A percentile compares a stretch with the other conserved stretches of the same genome.
These are phyloP conservation scores for Monopis laevigella DNA, from an alignment of 2,888 invertebrate genomes.

Conservation along the genomic window DNA sequence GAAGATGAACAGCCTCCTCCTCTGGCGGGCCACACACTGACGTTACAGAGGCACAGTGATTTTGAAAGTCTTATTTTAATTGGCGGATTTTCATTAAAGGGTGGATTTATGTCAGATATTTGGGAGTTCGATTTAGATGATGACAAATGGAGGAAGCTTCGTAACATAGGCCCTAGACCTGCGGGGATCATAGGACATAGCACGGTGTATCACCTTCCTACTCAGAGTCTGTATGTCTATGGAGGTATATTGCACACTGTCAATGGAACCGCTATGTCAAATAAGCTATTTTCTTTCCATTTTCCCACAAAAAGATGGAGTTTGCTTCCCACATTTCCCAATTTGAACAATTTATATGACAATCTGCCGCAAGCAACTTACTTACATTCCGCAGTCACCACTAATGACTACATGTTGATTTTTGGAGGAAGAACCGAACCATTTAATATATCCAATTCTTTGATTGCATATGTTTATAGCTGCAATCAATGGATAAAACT, in stretches of 20 bases:
- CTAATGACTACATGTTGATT: conserved; percentile 89
- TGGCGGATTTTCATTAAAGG: conserved; percentile 83
- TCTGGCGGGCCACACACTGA: conserved; percentile 91
- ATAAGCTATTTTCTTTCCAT: conserved; percentile 81
- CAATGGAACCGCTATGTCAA: conserved; percentile 76
- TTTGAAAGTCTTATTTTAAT: conserved; percentile 82
- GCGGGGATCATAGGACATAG: conserved; percentile 89
- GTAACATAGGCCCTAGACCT: conserved; percentile 78
- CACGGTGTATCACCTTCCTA: conserved; percentile 83
- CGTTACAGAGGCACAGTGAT: conserved; percentile 77
- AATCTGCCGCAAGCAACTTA: conserved; percentile 80
- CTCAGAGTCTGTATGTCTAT: conserved; percentile 88
- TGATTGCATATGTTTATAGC: conserved; percentile 86
- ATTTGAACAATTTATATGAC: conserved; percentile 64
- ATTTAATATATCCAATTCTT: conserved; percentile 76
- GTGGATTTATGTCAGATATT: conserved; percentile 77
- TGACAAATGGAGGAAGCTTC: conserved; percentile 76
- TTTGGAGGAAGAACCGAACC: conserved; percentile 86
- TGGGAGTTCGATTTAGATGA: conserved; percentile 85
- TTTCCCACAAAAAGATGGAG: conserved; percentile 82
- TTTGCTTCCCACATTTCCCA: conserved; percentile 75
- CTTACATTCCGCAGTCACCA: conserved; percentile 88
- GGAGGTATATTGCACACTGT: conserved; percentile 85
- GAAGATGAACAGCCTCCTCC: conserved; percentile 69
- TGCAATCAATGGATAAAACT: conserved; percentile 90